Evolutionary conservation across 2,888 invertebrate species (phyloP), one percentile per base, ranked within the genome.

Genomic region (Dioctria rufipes): DNA sequence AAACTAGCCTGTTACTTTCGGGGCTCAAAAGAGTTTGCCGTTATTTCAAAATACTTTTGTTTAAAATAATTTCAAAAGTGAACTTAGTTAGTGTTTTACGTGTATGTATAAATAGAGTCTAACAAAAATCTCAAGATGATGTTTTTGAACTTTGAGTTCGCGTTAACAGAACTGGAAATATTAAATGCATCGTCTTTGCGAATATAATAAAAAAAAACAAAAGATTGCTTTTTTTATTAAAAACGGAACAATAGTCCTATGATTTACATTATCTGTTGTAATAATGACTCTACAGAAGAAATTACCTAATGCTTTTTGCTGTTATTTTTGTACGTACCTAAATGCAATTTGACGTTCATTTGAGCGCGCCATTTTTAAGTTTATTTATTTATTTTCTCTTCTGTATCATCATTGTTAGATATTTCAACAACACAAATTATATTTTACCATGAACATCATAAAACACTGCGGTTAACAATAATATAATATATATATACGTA

Each of bases 41-140:
- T 13, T 13, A 77, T 25, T 77, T 77, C 63, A 77, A 42, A 77
- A 77, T 60, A 77, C 61, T 49, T 77, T 77, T 77, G 77, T 49
- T n/a, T 11, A 63, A 77, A 11, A 43, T 0, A 46, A 49, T 8
- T 46, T 77, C n/a, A n/a, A 54, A 46, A 46, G 9, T 46, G 1
- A 60, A 60, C 6, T 60, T 5, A n/a, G 39, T 5, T 25, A 63
- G 8, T 63, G 3, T 37, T 63, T 51, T 51, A 51, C 8, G 8
- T 51, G 51, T 51, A n/a, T 63, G 6, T n/a, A 63, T 63, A 25
- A 63, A 51, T 40, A 11, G 6, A 39, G 37, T n/a, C 11, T 54
- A 54, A 8, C 54, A 54, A 54, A 54, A 54, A 54, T 54, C 11
- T 54, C 54, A 54, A 54, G n/a, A 54, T n/a, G 8, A 46, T 5